A percentile compares a stretch with the other conserved stretches of the same genome.
These are phyloP conservation scores for Agrilus biguttatus DNA, from an alignment of 2,888 invertebrate species.

Conservation along the genomic window DNA sequence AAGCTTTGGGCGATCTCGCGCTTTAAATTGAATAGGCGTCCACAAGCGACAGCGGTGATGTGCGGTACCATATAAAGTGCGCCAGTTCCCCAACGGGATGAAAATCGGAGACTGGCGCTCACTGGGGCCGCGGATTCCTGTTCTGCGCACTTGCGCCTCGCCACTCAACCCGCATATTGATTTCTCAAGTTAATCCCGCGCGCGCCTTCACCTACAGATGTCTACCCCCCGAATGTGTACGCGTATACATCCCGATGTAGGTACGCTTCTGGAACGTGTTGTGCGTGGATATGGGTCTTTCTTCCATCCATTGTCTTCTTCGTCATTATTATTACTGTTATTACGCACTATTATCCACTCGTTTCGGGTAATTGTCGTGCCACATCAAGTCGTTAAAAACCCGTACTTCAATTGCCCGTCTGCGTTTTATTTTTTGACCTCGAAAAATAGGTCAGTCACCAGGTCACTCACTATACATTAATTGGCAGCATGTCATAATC, in stretches of 20 bases:
- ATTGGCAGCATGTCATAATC: too few relatives aligned
- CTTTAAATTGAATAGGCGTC: not conserved
- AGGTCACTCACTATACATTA: too few relatives aligned
- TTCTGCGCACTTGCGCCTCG: slow-evolving; percentile 25
- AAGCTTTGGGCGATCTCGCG: not conserved
- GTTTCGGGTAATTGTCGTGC: too few relatives aligned
- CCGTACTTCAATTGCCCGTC: too few relatives aligned
- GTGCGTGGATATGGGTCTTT: too few relatives aligned
- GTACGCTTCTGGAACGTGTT: too few relatives aligned
- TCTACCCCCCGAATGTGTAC: slow-evolving; percentile 15
- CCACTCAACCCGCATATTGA: slow-evolving; percentile 30
- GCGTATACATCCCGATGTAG: not conserved
- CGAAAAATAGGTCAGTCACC: too few relatives aligned
- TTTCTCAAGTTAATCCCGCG: slow-evolving; percentile 25
- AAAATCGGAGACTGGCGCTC: slow-evolving; percentile 37
- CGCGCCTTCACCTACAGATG: slow-evolving; percentile 15
- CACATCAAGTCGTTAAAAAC: too few relatives aligned
- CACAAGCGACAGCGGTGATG: slow-evolving; percentile 2
- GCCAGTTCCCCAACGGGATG: slow-evolving; percentile 31
- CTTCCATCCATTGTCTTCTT: too few relatives aligned
- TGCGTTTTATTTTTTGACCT: too few relatives aligned
- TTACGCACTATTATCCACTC: too few relatives aligned
- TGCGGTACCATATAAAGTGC: slow-evolving; percentile 32
- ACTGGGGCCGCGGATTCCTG: slow-evolving; percentile 34
- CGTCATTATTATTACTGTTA: too few relatives aligned